Conservation (phyloP, 2,888 invertebrate species). For the Caenorhabditis sulstoni region DNA sequence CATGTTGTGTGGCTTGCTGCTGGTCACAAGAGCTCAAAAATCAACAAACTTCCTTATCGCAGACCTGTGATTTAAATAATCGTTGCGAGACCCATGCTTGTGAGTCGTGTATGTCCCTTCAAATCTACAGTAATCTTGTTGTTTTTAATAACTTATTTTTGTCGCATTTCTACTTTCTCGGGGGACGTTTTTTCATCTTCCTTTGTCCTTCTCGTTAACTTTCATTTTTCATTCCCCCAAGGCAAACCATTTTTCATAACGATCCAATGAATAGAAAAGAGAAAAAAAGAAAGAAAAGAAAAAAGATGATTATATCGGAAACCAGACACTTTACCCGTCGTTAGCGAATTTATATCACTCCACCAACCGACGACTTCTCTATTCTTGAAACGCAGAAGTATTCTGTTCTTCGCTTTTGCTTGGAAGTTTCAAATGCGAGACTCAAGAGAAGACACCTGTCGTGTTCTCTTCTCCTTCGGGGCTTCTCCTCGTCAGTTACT, state of each 20-base stretch:
- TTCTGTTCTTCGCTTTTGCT: background rate
- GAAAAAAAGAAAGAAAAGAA: background rate
- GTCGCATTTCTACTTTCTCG: background rate
- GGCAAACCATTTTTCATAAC: conserved; percentile 49
- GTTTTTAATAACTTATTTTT: background rate
- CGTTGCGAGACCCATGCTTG: conserved; percentile 1
- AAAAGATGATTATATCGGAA: conserved; percentile 27
- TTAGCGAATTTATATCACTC: conserved; percentile 7
- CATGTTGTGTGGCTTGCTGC: background rate
- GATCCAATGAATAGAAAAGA: conserved; percentile 10
- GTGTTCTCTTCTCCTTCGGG: background rate
- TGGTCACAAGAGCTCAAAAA: background rate
- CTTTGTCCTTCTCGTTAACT: conserved; percentile 12
- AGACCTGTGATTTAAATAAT: background rate
- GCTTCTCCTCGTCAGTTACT: conserved; percentile 11
- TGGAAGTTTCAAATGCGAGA: background rate
- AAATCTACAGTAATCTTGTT: background rate
- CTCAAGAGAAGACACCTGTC: background rate
- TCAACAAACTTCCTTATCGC: conserved; percentile 10
- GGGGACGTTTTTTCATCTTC: conserved; percentile 7
- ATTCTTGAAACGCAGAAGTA: background rate
- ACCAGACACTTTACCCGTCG: conserved; percentile 16
- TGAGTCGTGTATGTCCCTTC: background rate
- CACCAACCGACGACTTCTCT: too few relatives aligned
- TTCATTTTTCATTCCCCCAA: conserved; percentile 34